Percentiles rank a stretch among this genome's conserved stretches.
Evolutionary conservation across 2,113 vertebrate species (phyloP).

Genomic region (Nothobranchius kuhntae): DNA sequence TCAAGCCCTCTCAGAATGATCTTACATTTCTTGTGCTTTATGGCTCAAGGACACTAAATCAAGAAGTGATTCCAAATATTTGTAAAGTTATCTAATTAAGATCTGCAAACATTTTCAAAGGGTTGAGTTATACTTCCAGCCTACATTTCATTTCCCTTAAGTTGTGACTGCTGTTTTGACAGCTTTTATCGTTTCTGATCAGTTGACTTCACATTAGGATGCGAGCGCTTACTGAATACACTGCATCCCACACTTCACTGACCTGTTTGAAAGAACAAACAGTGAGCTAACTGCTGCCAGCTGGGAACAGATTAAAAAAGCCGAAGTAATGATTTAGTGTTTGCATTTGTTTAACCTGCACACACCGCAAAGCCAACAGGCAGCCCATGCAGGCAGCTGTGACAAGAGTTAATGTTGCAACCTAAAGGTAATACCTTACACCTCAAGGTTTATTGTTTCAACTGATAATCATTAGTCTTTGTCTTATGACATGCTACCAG

Average conservation of each 20-base stretch:
- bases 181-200: no score
- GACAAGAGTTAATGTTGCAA: constrained; percentile 3
- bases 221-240: background rate
- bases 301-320: constrained; percentile 22
- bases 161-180: background rate
- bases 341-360: constrained; percentile 29
- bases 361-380: constrained; percentile 4
- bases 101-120: background rate
- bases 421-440: constrained; percentile 12
- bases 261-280: constrained; percentile 20
- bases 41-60: no score
- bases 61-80: no score
- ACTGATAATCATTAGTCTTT: constrained; percentile 13
- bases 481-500: constrained; percentile 14
- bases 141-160: background rate
- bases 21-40: no score
- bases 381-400: background rate
- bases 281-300: constrained; percentile 20
- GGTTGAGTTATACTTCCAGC: background rate
- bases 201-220: background rate
- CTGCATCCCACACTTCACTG: background rate
- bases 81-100: no score
- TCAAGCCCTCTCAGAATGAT: no score
- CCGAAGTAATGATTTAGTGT: constrained; percentile 26
- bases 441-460: constrained; percentile 9